Base-by-base conservation (phyloP, 2,888 invertebrate species). In the Tryphoninae sp. region DNA sequence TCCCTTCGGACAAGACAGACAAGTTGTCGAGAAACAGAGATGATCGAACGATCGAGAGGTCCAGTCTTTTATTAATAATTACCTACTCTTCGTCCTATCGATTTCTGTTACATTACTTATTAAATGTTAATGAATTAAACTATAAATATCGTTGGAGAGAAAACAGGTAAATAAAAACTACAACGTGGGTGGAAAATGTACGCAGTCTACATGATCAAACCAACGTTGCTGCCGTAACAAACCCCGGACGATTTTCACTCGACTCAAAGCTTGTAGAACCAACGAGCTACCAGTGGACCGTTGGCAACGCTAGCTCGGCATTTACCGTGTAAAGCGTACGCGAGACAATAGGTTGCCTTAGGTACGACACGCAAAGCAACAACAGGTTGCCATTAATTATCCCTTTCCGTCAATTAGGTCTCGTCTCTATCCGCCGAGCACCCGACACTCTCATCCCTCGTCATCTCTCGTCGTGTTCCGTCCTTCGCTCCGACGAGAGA, bases 381-480 rank as follows among this genome's bases (percentile, higher is more conserved):
- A 85, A 85, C 84, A 85, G 85, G 85, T 85, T 85, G 85, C 83
- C 83, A 85, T 85, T 85, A 85, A 85, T 85, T 85, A 85, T 85
- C 84, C 79, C 83, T 82, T 83, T 85, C 78, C 83, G 84, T 85
- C 84, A 85, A 85, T 85, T 85, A 84, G 81, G 75, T 76, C 80
- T 68, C 71, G 42, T 69, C 68, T 76, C 76, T 76, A 76, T 51
- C 77, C 80, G 33, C 53, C 77, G 33, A 80, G 73, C 59, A 72
- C 64, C 79, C 82, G 72, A 82, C 72, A 69, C 73, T 62, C 59
- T 55, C 64, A 55, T 68, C 55, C 76, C 7, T 69, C 40, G 58
- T 72, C 69, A 68, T 64, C 64, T 80, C 22, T 59, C 45, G 33
- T 77, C 58, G 16, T 49, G 64, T 26, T 55, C 26, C 58, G 42